Evolutionary conservation across 2,113 vertebrate genomes (phyloP).

Genomic region (Oceanites oceanicus): DNA sequence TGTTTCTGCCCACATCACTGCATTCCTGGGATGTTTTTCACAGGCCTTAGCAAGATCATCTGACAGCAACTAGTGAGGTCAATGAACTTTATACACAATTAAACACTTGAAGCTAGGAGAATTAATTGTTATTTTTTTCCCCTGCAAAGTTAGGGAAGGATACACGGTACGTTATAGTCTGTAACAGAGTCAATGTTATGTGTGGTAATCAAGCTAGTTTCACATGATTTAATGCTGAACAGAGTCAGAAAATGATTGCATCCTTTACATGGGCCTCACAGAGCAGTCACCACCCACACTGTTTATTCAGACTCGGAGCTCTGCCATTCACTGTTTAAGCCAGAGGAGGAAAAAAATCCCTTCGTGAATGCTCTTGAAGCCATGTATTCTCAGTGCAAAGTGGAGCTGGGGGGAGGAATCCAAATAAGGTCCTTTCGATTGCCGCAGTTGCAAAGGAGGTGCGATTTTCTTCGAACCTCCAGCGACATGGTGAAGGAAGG

Average conservation of each 20-base stretch:
- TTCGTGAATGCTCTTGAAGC: constrained; percentile 75
- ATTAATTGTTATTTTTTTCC: constrained; percentile 62
- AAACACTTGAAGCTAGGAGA: constrained; percentile 70
- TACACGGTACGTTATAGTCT: constrained; percentile 42
- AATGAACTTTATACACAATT: constrained; percentile 87
- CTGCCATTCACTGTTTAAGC: constrained; percentile 82
- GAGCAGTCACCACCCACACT: constrained; percentile 87
- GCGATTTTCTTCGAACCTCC: constrained; percentile 35
- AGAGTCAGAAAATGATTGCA: constrained; percentile 77
- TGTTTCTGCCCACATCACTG: constrained; percentile 92
- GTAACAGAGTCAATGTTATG: constrained; percentile 51
- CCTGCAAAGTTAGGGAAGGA: constrained; percentile 50
- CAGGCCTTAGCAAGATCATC: constrained; percentile 91
- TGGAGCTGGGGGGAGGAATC: constrained; percentile 59
- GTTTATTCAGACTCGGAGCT: constrained; percentile 85
- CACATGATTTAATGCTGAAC: constrained; percentile 80
- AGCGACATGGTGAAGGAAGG: background rate
- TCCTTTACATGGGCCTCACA: constrained; percentile 82
- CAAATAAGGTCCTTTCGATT: constrained; percentile 61
- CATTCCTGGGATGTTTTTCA: constrained; percentile 93
- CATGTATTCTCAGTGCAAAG: constrained; percentile 70
- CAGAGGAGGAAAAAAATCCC: constrained; percentile 70
- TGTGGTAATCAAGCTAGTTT: constrained; percentile 68
- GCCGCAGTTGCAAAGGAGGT: constrained; percentile 41
- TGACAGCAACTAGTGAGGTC: constrained; percentile 89